These are phyloP conservation scores for Pangasius djambal DNA, from an alignment of 2,797 vertebrate species.

Conservation along the genomic window DNA sequence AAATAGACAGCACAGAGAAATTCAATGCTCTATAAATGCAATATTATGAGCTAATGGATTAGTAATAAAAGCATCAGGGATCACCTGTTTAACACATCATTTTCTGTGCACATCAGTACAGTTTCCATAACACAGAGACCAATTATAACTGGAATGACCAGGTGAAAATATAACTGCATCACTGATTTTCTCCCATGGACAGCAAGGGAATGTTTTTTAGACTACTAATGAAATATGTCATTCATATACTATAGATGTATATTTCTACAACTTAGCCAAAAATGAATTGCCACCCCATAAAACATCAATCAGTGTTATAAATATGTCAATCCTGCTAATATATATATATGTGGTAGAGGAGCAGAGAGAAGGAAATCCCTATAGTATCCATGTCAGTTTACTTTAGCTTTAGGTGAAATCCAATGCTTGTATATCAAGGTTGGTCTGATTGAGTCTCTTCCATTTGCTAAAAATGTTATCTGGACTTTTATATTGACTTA, in stretches of 20 bases:
- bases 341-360: constrained; percentile 39
- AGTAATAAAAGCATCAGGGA: neutral
- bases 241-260: constrained; percentile 38
- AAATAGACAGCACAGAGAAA: neutral
- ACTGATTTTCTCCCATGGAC: constrained; percentile 1
- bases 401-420: constrained; percentile 65
- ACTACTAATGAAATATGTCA: constrained; percentile 41
- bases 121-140: neutral
- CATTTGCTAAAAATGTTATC: constrained; percentile 73
- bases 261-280: constrained; percentile 39
- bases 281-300: constrained; percentile 34
- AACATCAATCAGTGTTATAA: constrained; percentile 46
- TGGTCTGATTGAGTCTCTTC: constrained; percentile 60
- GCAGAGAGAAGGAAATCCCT: constrained; percentile 39
- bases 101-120: neutral
- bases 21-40: neutral
- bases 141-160: constrained; percentile 11
- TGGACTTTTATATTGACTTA: constrained; percentile 70
- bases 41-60: neutral
- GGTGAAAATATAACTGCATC: constrained; percentile 1
- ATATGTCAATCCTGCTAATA: constrained; percentile 46
- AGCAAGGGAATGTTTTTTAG: neutral
- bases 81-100: neutral
- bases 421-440: constrained; percentile 61
- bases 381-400: constrained; percentile 45